A percentile compares a stretch with the other conserved stretches of the same genome.
Conservation (phyloP, 2,113 vertebrate species). For the Syngnathus scovelli region DNA sequence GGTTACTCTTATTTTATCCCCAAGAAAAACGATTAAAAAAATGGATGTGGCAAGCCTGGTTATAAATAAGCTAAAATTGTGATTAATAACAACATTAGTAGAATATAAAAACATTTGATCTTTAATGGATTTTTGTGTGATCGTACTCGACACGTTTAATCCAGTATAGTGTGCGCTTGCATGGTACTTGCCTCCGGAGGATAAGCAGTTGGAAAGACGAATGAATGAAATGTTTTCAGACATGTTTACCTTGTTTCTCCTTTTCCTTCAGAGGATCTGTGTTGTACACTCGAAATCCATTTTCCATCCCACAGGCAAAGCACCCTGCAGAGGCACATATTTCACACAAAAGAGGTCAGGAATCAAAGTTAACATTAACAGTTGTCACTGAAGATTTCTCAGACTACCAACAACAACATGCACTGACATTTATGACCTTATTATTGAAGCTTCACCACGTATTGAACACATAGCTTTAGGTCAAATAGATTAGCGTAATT, state of each 20-base stretch:
- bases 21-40: too few species aligned
- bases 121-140: too few species aligned
- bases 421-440: neutral
- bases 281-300: slow-evolving; percentile 97
- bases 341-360: neutral
- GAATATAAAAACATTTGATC: too few species aligned
- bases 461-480: neutral
- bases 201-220: too few species aligned
- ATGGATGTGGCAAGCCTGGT: too few species aligned
- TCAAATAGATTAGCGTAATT: neutral
- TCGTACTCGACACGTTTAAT: too few species aligned
- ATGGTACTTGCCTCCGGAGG: too few species aligned
- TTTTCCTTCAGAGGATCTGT: slow-evolving; percentile 98
- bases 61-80: too few species aligned
- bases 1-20: slow-evolving; percentile 33
- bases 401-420: neutral
- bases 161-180: too few species aligned
- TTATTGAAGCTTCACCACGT: neutral
- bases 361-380: neutral
- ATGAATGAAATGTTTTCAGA: neutral
- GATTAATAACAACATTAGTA: too few species aligned
- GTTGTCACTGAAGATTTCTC: neutral
- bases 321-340: slow-evolving; percentile 75
- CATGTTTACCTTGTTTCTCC: slow-evolving; percentile 88
- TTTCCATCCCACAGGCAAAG: slow-evolving; percentile 99